Conservation (phyloP, 2,888 invertebrate species). For the Nudaria mundana region DNA sequence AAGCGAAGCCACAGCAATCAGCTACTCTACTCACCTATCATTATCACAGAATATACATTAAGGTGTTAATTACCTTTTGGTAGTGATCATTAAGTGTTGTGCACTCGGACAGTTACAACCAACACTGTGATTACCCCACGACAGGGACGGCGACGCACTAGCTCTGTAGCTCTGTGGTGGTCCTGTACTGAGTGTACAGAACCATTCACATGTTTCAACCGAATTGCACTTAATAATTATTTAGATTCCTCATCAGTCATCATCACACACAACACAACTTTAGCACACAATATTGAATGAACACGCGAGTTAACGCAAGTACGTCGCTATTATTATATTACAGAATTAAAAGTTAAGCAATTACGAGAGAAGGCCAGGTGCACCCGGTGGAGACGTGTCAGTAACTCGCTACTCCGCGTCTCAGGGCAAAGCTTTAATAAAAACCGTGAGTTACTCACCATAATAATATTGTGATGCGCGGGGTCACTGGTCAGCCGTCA, state of each 20-base stretch:
- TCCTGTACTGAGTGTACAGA: too few species aligned
- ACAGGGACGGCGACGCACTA: too few species aligned
- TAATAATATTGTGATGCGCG: background rate
- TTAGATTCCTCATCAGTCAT: too few species aligned
- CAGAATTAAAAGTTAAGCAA: background rate
- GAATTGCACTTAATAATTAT: too few species aligned
- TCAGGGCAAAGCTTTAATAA: background rate
- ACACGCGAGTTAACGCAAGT: background rate
- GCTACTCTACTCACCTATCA: background rate
- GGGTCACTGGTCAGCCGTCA: background rate
- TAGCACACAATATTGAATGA: too few species aligned
- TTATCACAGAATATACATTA: background rate
- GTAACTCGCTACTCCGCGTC: background rate
- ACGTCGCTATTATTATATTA: too few species aligned
- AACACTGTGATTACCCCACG: constrained; percentile 3
- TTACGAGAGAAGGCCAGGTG: background rate
- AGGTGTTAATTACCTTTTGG: constrained; percentile 1
- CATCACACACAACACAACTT: too few species aligned
- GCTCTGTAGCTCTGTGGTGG: too few species aligned
- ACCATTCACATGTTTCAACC: too few species aligned
- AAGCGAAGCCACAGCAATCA: too few species aligned
- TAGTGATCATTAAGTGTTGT: background rate
- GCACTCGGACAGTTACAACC: background rate
- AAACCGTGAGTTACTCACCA: constrained; percentile 1
- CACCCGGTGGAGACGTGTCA: constrained; percentile 1